phyloP scores from a whole-genome alignment of 2,113 vertebrate species.

The Odocoileus virginianus region DNA sequence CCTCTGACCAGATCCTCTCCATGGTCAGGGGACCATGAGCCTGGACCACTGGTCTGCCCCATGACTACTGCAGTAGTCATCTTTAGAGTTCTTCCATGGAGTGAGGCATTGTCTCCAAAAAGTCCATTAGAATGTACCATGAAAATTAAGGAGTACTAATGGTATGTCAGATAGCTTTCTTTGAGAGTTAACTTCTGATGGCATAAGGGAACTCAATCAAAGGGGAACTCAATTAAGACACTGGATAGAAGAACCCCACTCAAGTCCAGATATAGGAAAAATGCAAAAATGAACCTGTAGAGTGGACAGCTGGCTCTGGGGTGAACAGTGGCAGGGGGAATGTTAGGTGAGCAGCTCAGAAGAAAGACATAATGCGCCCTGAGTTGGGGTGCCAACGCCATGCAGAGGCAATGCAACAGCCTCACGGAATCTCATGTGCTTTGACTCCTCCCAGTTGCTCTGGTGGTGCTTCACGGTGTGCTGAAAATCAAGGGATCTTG shows the following conservation, averaged over 20 bases:
- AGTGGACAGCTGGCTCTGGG: background rate
- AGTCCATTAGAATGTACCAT: background rate
- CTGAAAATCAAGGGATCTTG: background rate
- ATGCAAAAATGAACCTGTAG: background rate
- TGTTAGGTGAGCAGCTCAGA: background rate
- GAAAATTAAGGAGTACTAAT: background rate
- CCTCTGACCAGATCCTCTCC: background rate
- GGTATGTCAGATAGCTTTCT: background rate
- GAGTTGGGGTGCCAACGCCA: accelerated
- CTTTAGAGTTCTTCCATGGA: background rate
- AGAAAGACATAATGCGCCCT: background rate
- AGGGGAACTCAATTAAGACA: background rate
- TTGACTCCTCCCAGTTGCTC: background rate
- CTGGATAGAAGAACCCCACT: background rate
- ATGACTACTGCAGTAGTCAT: background rate
- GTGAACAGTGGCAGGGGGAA: accelerated
- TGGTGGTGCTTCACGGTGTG: background rate
- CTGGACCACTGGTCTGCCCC: background rate
- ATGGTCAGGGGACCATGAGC: background rate
- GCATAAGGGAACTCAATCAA: background rate
- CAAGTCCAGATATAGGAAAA: background rate
- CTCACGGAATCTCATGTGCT: background rate
- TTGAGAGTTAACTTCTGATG: background rate
- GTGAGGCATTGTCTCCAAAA: background rate
- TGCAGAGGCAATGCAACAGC: background rate